Percentiles rank a stretch among this genome's conserved stretches.
These are phyloP conservation scores for Drosophila acutilabella DNA, from an alignment of 2,888 invertebrate species.

Conservation along the genomic window DNA sequence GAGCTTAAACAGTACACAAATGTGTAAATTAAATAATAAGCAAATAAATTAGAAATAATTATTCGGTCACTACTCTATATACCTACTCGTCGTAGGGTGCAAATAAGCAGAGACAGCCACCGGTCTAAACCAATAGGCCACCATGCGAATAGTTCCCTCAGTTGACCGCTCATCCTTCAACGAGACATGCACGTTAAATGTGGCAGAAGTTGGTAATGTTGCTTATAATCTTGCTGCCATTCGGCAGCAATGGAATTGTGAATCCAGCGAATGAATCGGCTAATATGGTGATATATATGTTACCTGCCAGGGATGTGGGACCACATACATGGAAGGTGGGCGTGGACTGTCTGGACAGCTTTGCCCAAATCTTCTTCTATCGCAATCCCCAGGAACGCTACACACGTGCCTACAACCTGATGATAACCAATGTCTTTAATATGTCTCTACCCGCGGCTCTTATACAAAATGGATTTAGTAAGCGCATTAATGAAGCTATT, in stretches of 20 bases:
- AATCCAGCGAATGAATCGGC: slow-evolving; percentile 78
- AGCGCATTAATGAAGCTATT: slow-evolving; percentile 76
- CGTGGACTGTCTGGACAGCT: slow-evolving; percentile 77
- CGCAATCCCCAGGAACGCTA: slow-evolving; percentile 59
- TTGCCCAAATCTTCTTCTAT: slow-evolving; percentile 73
- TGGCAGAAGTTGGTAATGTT: slow-evolving; percentile 18
- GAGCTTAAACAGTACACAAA: no score
- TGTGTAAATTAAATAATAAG: not conserved
- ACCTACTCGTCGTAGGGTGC: slow-evolving; percentile 1
- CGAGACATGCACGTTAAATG: slow-evolving; percentile 41
- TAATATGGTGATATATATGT: slow-evolving; percentile 75
- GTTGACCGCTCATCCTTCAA: slow-evolving; percentile 49
- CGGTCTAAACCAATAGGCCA: slow-evolving; percentile 39
- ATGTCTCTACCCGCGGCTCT: slow-evolving; percentile 83
- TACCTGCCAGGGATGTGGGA: slow-evolving; percentile 71
- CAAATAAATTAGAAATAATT: not conserved
- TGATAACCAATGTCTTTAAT: slow-evolving; percentile 75
- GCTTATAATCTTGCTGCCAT: slow-evolving; percentile 18
- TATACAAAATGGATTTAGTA: slow-evolving; percentile 81
- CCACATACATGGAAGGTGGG: slow-evolving; percentile 79
- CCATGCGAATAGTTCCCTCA: slow-evolving; percentile 44
- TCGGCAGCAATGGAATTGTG: slow-evolving; percentile 55
- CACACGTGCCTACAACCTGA: slow-evolving; percentile 79
- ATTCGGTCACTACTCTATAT: not conserved
- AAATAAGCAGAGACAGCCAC: slow-evolving; percentile 20